Conservation (phyloP, 2,113 vertebrate genomes). For the Microcebus jonahi region DNA sequence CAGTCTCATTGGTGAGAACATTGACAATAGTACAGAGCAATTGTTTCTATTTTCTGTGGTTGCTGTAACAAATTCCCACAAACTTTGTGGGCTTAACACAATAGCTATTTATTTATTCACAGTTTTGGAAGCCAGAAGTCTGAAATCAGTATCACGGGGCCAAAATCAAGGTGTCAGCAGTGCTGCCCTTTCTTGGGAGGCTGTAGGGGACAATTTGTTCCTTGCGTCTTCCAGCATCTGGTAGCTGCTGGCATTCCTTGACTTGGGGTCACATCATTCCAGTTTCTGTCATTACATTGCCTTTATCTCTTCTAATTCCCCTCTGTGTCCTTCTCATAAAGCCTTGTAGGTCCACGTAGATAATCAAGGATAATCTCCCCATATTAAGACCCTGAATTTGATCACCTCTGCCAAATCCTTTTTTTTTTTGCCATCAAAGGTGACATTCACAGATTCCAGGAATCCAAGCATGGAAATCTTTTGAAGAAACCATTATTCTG, state of each 20-base stretch:
- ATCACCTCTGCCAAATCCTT: neutral
- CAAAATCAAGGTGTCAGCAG: neutral
- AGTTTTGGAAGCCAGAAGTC: neutral
- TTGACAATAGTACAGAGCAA: neutral
- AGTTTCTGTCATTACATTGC: neutral
- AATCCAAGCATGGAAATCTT: neutral
- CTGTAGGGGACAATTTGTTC: neutral
- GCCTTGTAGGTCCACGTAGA: neutral
- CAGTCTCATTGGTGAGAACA: neutral
- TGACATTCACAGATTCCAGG: neutral
- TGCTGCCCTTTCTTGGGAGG: neutral
- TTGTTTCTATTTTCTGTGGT: neutral
- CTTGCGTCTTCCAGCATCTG: neutral
- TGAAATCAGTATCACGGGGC: neutral
- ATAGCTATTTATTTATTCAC: neutral
- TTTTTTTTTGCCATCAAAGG: neutral
- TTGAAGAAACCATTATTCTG: neutral
- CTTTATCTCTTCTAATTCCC: neutral
- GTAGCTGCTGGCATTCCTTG: neutral
- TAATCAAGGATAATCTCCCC: neutral
- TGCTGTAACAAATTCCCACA: neutral
- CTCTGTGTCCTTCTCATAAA: neutral
- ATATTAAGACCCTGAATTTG: neutral
- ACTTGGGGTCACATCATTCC: neutral
- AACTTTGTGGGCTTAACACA: neutral